These are phyloP conservation scores for Axea sp. DNA, from an alignment of 2,888 invertebrate genomes.

Conservation along the genomic window DNA sequence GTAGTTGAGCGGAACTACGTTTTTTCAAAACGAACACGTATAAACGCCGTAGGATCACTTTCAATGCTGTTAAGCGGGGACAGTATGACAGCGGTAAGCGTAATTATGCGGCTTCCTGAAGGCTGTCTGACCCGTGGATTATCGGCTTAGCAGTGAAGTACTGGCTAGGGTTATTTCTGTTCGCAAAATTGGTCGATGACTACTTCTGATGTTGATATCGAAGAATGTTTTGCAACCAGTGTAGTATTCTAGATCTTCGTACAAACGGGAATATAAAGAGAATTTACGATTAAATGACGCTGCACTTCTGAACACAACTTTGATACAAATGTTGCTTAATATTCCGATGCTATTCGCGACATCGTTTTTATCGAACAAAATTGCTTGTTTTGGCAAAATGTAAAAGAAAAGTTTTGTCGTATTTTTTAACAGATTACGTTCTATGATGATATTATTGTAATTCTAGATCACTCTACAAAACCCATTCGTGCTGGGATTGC, in stretches of 20 bases:
- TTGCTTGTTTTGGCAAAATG: no score
- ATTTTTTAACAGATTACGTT: no score
- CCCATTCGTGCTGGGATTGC: no score
- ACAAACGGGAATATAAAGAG: slow-evolving; percentile 38
- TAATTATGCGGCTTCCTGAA: slow-evolving; percentile 77
- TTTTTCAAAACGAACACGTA: slow-evolving; percentile 52
- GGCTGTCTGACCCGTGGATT: slow-evolving; percentile 78
- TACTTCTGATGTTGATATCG: slow-evolving; percentile 66
- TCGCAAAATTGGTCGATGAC: slow-evolving; percentile 63
- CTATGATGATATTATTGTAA: no score
- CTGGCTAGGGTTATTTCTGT: slow-evolving; percentile 69
- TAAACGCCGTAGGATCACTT: slow-evolving; percentile 53
- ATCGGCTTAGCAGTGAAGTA: slow-evolving; percentile 73
- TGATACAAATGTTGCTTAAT: slow-evolving; percentile 51
- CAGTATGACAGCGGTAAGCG: slow-evolving; percentile 67
- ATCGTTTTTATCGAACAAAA: no score
- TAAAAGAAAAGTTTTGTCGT: no score
- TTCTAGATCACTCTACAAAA: no score
- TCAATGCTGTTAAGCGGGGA: slow-evolving; percentile 44
- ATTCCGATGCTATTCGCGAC: no score
- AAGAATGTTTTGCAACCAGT: slow-evolving; percentile 38
- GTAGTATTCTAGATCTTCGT: slow-evolving; percentile 41
- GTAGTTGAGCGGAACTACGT: slow-evolving; percentile 28
- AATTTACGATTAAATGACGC: slow-evolving; percentile 40
- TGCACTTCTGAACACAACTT: slow-evolving; percentile 29